These are phyloP conservation scores for Ormyrus nitidulus DNA, from an alignment of 2,888 invertebrate genomes.

Conservation along the genomic window DNA sequence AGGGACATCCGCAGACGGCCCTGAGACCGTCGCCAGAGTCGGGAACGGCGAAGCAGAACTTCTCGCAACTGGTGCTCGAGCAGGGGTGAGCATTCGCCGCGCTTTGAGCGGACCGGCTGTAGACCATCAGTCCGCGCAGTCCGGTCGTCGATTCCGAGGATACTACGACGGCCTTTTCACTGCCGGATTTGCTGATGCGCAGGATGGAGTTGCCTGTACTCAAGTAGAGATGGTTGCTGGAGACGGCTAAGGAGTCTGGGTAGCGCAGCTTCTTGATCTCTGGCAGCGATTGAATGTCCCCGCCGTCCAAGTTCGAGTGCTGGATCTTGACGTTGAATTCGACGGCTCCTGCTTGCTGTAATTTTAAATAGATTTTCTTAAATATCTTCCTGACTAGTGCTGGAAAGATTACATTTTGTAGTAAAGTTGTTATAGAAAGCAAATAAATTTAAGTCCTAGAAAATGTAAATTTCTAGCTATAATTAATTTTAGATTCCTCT, in stretches of 20 bases:
- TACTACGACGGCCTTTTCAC: not conserved
- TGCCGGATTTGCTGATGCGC: not conserved
- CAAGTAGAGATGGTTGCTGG: not conserved
- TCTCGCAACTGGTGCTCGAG: not conserved
- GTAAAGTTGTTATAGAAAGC: no score
- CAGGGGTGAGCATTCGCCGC: slow-evolving; percentile 28
- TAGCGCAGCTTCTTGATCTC: not conserved
- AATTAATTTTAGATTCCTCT: no score
- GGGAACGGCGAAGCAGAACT: slow-evolving; percentile 38
- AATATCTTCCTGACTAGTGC: no score
- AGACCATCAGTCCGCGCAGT: not conserved
- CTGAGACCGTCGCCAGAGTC: not conserved
- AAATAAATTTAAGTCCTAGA: no score
- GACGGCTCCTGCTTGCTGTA: no score
- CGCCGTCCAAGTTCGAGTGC: slow-evolving; percentile 35
- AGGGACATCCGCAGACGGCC: slow-evolving; percentile 40
- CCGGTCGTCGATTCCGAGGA: not conserved
- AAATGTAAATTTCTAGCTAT: no score
- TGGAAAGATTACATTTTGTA: no score
- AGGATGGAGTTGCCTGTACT: not conserved
- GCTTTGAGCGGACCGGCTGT: not conserved
- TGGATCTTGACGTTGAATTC: not conserved
- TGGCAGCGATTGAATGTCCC: not conserved
- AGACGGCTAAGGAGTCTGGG: not conserved
- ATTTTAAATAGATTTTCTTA: no score